phyloP scores from a whole-genome alignment of 1,140 invertebrate genomes.

The Colletes gigas region DNA sequence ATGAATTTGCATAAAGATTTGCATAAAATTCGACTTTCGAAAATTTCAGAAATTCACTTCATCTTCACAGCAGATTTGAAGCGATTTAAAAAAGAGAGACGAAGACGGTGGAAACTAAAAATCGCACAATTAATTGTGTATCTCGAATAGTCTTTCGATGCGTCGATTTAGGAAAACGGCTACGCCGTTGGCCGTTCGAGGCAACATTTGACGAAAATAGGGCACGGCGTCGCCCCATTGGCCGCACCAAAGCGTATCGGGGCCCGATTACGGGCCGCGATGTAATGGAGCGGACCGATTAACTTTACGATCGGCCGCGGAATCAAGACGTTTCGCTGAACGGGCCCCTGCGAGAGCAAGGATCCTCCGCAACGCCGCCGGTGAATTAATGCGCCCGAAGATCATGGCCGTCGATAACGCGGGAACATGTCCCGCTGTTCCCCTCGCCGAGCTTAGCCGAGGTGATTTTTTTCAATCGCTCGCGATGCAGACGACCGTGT shows the following conservation, averaged over 20 bases:
- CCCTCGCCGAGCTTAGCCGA: conserved; percentile 25
- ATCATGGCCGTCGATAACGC: conserved; percentile 45
- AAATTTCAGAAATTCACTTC: no score
- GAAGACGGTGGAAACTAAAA: no score
- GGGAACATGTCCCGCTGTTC: conserved; percentile 42
- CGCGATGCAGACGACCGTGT: not conserved
- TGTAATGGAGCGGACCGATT: conserved; percentile 61
- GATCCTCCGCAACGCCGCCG: conserved; percentile 27
- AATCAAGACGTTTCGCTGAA: conserved; percentile 56
- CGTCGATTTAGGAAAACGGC: no score
- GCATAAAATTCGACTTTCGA: no score
- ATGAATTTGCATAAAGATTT: no score
- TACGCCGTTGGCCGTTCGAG: no score
- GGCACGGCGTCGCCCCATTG: not conserved
- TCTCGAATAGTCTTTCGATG: no score
- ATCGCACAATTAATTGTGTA: no score
- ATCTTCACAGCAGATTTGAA: no score
- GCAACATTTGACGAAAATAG: conserved; percentile 50
- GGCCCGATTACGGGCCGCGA: conserved; percentile 47
- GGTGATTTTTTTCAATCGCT: conserved; percentile 38
- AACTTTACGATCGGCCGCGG: conserved; percentile 50
- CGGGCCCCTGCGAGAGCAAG: not conserved
- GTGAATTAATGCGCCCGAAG: conserved; percentile 58
- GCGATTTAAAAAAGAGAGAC: no score
- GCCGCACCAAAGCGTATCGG: conserved; percentile 32